A percentile compares a stretch with the other conserved stretches of the same genome.
phyloP scores from a whole-genome alignment of 2,888 invertebrate species.

The Catocala fraxini region DNA sequence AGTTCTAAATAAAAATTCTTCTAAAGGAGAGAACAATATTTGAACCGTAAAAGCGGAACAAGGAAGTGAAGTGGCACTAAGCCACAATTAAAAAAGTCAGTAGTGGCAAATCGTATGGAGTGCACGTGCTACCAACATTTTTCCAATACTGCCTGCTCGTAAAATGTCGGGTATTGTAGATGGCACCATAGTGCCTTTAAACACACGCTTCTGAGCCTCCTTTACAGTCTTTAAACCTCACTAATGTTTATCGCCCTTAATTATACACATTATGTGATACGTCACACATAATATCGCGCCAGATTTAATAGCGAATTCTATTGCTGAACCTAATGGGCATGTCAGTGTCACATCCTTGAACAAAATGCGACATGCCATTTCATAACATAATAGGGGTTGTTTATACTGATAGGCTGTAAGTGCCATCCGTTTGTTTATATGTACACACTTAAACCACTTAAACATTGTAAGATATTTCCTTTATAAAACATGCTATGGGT shows the following conservation, averaged over 20 bases:
- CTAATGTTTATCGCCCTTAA: constrained; percentile 36
- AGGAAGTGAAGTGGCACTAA: constrained; percentile 36
- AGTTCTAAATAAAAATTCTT: no score
- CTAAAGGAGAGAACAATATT: constrained; percentile 10
- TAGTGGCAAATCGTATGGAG: constrained; percentile 59
- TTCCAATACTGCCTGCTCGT: constrained; percentile 76
- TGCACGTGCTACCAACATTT: constrained; percentile 77
- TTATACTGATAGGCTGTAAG: constrained; percentile 1
- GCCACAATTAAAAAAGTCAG: constrained; percentile 50
- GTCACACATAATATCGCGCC: constrained; percentile 16
- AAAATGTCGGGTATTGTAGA: constrained; percentile 57
- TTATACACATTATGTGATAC: constrained; percentile 43
- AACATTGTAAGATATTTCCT: background rate
- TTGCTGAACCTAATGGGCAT: constrained; percentile 40
- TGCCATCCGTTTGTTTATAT: background rate
- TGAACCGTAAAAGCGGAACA: constrained; percentile 35
- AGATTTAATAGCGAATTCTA: constrained; percentile 42
- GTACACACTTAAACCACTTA: background rate
- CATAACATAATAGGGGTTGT: constrained; percentile 19
- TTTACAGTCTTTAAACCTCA: constrained; percentile 27
- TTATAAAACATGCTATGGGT: no score
- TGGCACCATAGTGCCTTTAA: constrained; percentile 54
- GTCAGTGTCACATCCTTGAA: constrained; percentile 36
- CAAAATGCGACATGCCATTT: constrained; percentile 35
- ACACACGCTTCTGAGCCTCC: constrained; percentile 51